phyloP scores from a whole-genome alignment of 2,797 vertebrate genomes.

The Cygnus olor region DNA sequence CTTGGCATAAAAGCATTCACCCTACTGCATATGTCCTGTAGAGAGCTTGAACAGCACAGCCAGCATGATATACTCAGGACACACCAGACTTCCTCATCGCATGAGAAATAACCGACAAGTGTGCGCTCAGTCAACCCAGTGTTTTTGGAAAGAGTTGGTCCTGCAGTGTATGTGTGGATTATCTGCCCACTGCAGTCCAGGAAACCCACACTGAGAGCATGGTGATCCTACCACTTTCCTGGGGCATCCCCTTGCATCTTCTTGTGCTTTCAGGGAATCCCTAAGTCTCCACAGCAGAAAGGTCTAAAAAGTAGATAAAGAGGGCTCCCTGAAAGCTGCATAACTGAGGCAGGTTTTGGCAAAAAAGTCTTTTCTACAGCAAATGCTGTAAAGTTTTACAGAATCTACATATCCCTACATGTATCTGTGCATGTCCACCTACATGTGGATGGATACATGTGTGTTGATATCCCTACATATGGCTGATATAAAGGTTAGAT shows the following conservation, averaged over 20 bases:
- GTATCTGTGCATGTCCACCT: neutral
- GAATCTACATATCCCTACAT: neutral
- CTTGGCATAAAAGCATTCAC: neutral
- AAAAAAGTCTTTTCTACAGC: neutral
- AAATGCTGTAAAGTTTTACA: neutral
- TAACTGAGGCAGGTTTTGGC: neutral
- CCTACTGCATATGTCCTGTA: neutral
- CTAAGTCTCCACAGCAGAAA: neutral
- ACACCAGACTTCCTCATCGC: neutral
- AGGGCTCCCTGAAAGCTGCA: neutral
- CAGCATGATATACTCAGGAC: rapidly evolving
- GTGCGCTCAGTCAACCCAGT: neutral
- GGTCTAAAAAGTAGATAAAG: neutral
- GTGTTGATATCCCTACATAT: conserved; percentile 2
- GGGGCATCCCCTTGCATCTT: neutral
- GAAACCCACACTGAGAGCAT: neutral
- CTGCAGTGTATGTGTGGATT: neutral
- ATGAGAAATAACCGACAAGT: neutral
- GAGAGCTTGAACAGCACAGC: neutral
- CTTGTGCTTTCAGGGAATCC: neutral
- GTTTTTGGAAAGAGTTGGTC: neutral
- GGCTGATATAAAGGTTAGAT: neutral
- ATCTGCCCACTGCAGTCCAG: neutral
- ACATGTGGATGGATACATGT: neutral
- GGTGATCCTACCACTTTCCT: neutral